phyloP scores from a whole-genome alignment of 2,113 vertebrate species.

The Oophaga pumilio region DNA sequence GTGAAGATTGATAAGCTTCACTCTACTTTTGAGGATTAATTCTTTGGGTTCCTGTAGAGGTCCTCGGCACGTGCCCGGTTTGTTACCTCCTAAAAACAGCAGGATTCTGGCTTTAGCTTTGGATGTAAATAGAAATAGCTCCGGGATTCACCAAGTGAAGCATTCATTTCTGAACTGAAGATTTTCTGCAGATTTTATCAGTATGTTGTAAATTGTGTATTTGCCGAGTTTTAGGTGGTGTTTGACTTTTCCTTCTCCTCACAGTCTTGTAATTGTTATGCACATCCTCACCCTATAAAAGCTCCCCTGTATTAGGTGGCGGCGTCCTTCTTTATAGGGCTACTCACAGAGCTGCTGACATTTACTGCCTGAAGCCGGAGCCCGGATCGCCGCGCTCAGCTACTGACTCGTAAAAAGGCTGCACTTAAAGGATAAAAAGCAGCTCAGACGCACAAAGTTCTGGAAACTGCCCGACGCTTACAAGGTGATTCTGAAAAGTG shows the following conservation, averaged over 20 bases:
- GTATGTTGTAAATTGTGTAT: not conserved
- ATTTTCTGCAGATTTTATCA: not conserved
- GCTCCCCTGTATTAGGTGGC: not conserved
- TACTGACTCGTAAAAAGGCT: not conserved
- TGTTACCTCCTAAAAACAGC: too few relatives aligned
- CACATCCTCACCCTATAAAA: not conserved
- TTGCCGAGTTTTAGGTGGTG: not conserved
- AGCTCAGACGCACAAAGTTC: not conserved
- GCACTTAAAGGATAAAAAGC: not conserved
- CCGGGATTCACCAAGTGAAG: too few relatives aligned
- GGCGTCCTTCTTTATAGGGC: not conserved
- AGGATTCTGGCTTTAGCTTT: not conserved
- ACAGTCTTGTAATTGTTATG: not conserved
- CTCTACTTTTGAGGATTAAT: not conserved
- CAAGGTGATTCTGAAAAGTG: not conserved
- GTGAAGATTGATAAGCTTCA: not conserved
- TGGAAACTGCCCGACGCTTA: not conserved
- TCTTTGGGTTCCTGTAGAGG: not conserved
- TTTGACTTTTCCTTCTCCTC: not conserved
- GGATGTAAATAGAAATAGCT: not conserved
- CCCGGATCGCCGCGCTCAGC: not conserved
- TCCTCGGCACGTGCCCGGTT: too few relatives aligned
- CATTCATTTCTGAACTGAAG: too few relatives aligned
- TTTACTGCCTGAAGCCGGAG: not conserved
- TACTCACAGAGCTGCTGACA: not conserved